These are phyloP conservation scores for Moxostoma hubbsi DNA, from an alignment of 2,797 vertebrate species.

Conservation along the genomic window DNA sequence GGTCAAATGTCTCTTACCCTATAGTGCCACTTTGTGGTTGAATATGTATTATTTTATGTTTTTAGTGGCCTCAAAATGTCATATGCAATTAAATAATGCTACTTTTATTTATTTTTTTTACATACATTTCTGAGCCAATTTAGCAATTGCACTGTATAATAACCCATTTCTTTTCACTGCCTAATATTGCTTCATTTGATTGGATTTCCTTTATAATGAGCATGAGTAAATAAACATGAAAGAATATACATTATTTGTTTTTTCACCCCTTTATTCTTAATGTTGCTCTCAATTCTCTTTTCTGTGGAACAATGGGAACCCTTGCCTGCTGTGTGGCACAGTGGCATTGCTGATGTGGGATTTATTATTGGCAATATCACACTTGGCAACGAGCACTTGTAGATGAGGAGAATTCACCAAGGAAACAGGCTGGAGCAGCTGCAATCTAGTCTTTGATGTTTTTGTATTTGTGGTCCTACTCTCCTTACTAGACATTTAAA, in stretches of 20 bases:
- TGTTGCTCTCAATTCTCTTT: neutral
- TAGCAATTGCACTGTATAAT: too few species aligned
- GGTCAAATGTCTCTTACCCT: constrained; percentile 7
- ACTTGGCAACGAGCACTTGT: constrained; percentile 14
- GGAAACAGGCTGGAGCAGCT: constrained; percentile 11
- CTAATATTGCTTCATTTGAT: neutral
- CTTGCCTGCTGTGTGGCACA: neutral
- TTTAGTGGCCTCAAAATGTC: neutral
- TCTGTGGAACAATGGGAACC: neutral
- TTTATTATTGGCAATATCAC: constrained; percentile 9
- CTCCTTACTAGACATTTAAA: too few species aligned
- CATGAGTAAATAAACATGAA: neutral
- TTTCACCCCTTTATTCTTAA: neutral
- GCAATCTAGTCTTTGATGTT: neutral
- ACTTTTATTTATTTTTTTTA: too few species aligned
- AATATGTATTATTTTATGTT: neutral
- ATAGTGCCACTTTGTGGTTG: constrained; percentile 49
- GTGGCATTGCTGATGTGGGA: neutral
- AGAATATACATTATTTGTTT: neutral
- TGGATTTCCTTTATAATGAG: neutral
- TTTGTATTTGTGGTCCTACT: too few species aligned
- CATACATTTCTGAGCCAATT: too few species aligned
- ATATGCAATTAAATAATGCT: too few species aligned
- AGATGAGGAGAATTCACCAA: constrained; percentile 19
- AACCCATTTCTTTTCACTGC: too few species aligned